Evolutionary conservation across 2,113 vertebrate species (phyloP), one percentile per base, ranked within the genome.

Genomic region (Tragelaphus scriptus): DNA sequence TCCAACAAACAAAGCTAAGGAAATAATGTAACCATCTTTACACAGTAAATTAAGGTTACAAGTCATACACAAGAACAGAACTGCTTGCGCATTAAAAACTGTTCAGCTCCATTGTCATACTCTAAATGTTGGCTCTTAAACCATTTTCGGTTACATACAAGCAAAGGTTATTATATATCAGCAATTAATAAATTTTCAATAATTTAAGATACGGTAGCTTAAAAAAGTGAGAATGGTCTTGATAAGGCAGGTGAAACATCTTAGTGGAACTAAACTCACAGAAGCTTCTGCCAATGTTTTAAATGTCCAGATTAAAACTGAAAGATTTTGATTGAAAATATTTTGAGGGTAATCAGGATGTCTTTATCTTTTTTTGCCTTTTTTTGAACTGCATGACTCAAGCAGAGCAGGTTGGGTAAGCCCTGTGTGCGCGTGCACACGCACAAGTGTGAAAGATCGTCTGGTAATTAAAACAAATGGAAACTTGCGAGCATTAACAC

Each of bases 1-100:
- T 99, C 99, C 99, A 99, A 99, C 99, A 99, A 99, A 99, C 99
- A 99, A 99, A 99, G 99, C 99, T 99, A 99, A 99, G 99, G 99
- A 99, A 99, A 99, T 99, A 99, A 99, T 99, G 99, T 99, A 99
- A 99, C 99, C 99, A 99, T 99, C 99, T 99, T 99, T 99, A 99
- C 99, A 99, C 99, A 99, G 99, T 99, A 99, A 99, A 99, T 99
- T 99, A 99, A 99, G 99, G 99, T 99, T 99, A 99, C 99, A 99
- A 99, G 99, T 99, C 99, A 99, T 99, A 99, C 99, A 99, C 99
- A 99, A 99, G 99, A 99, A 99, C 99, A 99, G 99, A 99, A 99
- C 99, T 99, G 99, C 99, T 99, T 99, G 99, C 99, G 99, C 99
- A 99, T 99, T 99, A 99, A 99, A 99, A 99, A 99, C 99, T 99